Conservation (phyloP, 2,888 invertebrate species). For the Acrocera orbiculus region DNA sequence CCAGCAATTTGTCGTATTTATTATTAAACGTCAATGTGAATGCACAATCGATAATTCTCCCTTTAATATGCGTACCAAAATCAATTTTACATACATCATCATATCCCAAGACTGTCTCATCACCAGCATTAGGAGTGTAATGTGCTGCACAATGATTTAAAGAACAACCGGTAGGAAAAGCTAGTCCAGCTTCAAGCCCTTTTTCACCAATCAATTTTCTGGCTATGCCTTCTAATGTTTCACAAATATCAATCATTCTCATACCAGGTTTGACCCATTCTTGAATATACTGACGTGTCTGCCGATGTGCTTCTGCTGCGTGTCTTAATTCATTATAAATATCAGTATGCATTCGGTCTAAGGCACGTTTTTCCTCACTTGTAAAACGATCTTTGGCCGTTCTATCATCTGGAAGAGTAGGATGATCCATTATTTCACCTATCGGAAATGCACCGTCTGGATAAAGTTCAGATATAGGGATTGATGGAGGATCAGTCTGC, state of each 20-base stretch:
- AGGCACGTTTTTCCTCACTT: conserved; percentile 72
- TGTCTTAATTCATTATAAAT: conserved; percentile 87
- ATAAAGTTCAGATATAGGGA: conserved; percentile 71
- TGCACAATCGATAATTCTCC: conserved; percentile 96
- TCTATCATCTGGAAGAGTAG: conserved; percentile 53
- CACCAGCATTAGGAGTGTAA: conserved; percentile 98
- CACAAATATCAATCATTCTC: conserved; percentile 98
- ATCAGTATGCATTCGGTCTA: conserved; percentile 81
- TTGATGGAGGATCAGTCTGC: conserved; percentile 72
- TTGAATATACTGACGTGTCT: conserved; percentile 55
- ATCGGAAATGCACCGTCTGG: conserved; percentile 72
- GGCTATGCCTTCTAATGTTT: conserved; percentile 84
- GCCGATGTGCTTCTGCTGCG: conserved; percentile 96
- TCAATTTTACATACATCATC: conserved; percentile 99
- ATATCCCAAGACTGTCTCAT: conserved; percentile 79
- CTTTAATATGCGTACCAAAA: conserved; percentile 96
- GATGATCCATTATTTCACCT: conserved; percentile 78
- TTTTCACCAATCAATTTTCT: conserved; percentile 85
- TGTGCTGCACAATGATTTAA: conserved; percentile 98
- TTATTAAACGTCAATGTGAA: conserved; percentile 95
- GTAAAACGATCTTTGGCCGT: conserved; percentile 74
- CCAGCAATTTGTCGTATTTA: conserved; percentile 82
- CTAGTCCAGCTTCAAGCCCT: conserved; percentile 82
- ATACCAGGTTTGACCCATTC: conserved; percentile 94
- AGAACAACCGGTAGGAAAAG: conserved; percentile 98